A percentile compares a stretch with the other conserved stretches of the same genome.
phyloP scores from a whole-genome alignment of 2,113 vertebrate species.

The Pangasianodon hypophthalmus region DNA sequence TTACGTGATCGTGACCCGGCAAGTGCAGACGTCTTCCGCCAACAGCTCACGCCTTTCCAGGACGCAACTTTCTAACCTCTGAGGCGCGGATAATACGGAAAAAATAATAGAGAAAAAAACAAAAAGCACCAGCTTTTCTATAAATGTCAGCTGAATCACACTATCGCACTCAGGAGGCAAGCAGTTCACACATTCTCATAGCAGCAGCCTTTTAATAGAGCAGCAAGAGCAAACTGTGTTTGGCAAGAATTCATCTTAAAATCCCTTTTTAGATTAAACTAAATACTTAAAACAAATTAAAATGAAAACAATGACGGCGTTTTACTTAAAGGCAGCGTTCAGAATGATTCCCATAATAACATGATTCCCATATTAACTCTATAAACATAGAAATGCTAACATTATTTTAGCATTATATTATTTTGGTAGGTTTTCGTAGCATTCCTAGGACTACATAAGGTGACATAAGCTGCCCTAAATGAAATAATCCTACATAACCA shows the following conservation, averaged over 20 bases:
- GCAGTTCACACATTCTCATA: neutral
- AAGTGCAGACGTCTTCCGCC: slow-evolving; percentile 7
- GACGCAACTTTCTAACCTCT: slow-evolving; percentile 46
- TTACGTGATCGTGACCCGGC: slow-evolving; percentile 27
- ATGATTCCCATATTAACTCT: neutral
- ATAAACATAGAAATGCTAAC: neutral
- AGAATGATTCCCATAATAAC: neutral
- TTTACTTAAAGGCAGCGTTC: neutral
- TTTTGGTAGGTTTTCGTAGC: neutral
- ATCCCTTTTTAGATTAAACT: neutral
- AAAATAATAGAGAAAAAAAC: neutral
- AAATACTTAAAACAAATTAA: neutral
- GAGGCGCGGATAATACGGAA: slow-evolving; percentile 19
- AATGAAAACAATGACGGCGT: neutral
- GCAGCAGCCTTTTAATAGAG: neutral
- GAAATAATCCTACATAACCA: neutral
- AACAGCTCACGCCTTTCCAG: slow-evolving; percentile 23
- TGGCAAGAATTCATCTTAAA: neutral
- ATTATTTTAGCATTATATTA: neutral
- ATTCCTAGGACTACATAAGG: neutral
- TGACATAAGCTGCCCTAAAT: neutral
- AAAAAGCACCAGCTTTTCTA: slow-evolving; percentile 61
- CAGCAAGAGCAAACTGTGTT: neutral
- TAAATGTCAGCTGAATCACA: slow-evolving; percentile 55
- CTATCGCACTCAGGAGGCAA: slow-evolving; percentile 9